Evolutionary conservation across 2,797 vertebrate species (phyloP).

Genomic region (Aphelocoma californica): DNA sequence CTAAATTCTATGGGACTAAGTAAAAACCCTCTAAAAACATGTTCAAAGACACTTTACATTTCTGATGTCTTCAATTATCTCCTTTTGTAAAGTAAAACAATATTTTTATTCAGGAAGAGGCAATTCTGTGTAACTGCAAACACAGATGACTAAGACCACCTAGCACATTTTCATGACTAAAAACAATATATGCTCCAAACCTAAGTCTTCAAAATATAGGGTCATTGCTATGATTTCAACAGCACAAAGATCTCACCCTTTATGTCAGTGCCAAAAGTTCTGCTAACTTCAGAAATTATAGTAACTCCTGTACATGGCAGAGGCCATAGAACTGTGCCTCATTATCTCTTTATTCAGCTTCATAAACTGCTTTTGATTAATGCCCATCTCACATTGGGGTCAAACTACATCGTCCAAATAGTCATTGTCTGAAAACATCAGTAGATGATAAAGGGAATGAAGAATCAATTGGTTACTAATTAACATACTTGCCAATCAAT

Average conservation of each 20-base stretch:
- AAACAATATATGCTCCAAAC: neutral
- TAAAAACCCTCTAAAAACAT: neutral
- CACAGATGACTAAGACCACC: neutral
- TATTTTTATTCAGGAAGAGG: neutral
- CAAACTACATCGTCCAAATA: neutral
- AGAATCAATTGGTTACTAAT: neutral
- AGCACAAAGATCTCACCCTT: neutral
- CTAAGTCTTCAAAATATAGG: neutral
- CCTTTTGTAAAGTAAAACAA: neutral
- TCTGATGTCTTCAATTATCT: neutral
- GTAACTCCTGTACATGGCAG: neutral
- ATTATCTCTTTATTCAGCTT: neutral
- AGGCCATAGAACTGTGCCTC: neutral
- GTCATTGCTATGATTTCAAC: neutral
- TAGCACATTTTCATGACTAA: neutral
- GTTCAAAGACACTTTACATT: neutral
- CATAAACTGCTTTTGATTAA: neutral
- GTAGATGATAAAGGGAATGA: neutral
- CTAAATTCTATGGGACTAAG: neutral
- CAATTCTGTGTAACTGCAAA: neutral
- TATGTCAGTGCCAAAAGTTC: neutral
- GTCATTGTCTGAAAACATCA: neutral
- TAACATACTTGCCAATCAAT: neutral
- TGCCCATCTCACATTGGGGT: neutral
- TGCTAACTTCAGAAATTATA: neutral